Percentiles rank a stretch among this genome's conserved stretches.
These are phyloP conservation scores for Cheilosia variabilis DNA, from an alignment of 2,888 invertebrate species.

Conservation along the genomic window DNA sequence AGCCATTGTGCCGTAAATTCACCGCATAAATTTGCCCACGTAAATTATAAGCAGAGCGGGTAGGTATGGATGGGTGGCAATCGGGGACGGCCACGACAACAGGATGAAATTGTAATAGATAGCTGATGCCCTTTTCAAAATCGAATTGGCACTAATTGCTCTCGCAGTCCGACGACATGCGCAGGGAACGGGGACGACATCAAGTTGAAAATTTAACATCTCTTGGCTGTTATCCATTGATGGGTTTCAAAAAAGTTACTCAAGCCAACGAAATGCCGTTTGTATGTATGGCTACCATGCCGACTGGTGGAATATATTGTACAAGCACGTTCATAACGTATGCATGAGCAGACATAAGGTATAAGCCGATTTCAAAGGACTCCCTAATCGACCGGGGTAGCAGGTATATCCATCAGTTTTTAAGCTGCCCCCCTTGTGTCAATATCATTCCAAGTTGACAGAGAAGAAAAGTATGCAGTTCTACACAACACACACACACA, in stretches of 20 bases:
- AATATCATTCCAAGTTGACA: constrained; percentile 47
- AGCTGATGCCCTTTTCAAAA: constrained; percentile 61
- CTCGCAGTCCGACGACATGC: constrained; percentile 22
- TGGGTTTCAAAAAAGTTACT: constrained; percentile 47
- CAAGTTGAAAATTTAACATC: constrained; percentile 52
- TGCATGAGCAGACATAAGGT: constrained; percentile 56
- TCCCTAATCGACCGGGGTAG: constrained; percentile 42
- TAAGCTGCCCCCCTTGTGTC: neutral
- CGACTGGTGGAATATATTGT: constrained; percentile 4
- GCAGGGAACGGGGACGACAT: neutral
- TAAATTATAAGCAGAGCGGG: neutral
- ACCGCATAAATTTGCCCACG: constrained; percentile 15
- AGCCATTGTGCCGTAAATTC: constrained; percentile 19
- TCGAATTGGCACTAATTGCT: constrained; percentile 70
- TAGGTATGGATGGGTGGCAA: neutral
- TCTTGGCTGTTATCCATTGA: constrained; percentile 40
- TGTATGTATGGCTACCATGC: constrained; percentile 7
- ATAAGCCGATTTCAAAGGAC: constrained; percentile 63
- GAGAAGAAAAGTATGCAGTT: constrained; percentile 48
- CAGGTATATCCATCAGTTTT: constrained; percentile 13
- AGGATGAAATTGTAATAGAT: constrained; percentile 49
- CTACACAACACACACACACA: constrained; percentile 15
- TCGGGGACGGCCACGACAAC: neutral
- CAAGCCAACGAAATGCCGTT: constrained; percentile 51
- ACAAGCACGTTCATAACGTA: constrained; percentile 40